A percentile compares a stretch with the other conserved stretches of the same genome.
These are phyloP conservation scores for Leucophenga maculata DNA, from an alignment of 2,888 invertebrate genomes.

Conservation along the genomic window DNA sequence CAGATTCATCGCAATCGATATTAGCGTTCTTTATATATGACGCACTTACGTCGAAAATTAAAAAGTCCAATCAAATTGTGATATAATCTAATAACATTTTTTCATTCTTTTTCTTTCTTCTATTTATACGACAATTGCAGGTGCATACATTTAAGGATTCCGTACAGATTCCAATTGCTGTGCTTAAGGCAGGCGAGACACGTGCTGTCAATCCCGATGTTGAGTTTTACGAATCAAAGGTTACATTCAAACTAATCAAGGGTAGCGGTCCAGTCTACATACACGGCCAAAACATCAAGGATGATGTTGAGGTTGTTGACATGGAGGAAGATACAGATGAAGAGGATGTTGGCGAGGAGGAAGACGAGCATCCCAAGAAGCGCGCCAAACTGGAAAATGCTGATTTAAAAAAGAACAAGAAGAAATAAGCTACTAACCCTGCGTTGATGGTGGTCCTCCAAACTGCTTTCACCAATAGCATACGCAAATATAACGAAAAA, in stretches of 20 bases:
- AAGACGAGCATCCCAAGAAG: conserved; percentile 86
- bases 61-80: not conserved
- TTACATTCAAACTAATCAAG: conserved; percentile 85
- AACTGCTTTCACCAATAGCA: not conserved
- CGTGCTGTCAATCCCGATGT: conserved; percentile 85
- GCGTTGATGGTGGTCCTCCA: not conserved
- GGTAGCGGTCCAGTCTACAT: conserved; percentile 87
- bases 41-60: not conserved
- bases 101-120: no score
- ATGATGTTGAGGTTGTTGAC: conserved; percentile 87
- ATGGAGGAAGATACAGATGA: conserved; percentile 87
- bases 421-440: conserved; percentile 65
- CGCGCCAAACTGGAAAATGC: conserved; percentile 82
- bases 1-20: no score
- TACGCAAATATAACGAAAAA: conserved; percentile 5
- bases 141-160: conserved; percentile 75
- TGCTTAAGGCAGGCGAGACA: conserved; percentile 84
- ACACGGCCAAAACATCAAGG: conserved; percentile 87
- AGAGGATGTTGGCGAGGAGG: conserved; percentile 75
- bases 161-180: conserved; percentile 87
- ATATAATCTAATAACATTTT: no score
- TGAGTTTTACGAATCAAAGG: conserved; percentile 89
- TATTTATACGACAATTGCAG: conserved; percentile 43
- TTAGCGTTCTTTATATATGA: not conserved
- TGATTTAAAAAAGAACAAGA: conserved; percentile 81